Evolutionary conservation across 2,888 invertebrate genomes (phyloP).

Genomic region (Lasius fuliginosus): DNA sequence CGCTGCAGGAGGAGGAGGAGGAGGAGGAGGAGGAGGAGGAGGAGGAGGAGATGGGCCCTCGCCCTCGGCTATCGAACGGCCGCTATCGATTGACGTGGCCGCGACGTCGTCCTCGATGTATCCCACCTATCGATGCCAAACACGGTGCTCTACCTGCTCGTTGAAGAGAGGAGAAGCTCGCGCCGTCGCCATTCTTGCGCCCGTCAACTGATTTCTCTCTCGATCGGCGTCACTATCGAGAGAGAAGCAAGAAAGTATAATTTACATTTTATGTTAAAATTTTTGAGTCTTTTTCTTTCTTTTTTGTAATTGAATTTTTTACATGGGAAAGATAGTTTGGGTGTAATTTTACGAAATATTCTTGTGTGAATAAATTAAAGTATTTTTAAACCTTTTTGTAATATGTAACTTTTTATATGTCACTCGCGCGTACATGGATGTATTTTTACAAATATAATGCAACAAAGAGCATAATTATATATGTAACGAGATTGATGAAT

Average conservation of each 20-base stretch:
- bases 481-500: background rate
- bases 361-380: background rate
- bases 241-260: background rate
- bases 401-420: too few relatives aligned
- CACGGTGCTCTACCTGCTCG: conserved; percentile 54
- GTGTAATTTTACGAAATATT: background rate
- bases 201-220: conserved; percentile 20
- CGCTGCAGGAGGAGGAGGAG: conserved; percentile 67
- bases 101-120: conserved; percentile 71
- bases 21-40: conserved; percentile 68
- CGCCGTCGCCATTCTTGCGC: conserved; percentile 32
- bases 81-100: conserved; percentile 69
- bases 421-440: too few relatives aligned
- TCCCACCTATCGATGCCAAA: conserved; percentile 73
- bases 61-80: conserved; percentile 78
- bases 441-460: background rate
- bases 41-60: conserved; percentile 72
- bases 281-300: background rate
- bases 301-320: background rate
- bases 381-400: background rate
- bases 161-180: conserved; percentile 48
- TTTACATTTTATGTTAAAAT: background rate
- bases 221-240: background rate
- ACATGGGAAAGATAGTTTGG: background rate
- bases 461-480: too few relatives aligned